Base-by-base conservation (phyloP, 2,113 vertebrate genomes). In the Hypanus sabinus region DNA sequence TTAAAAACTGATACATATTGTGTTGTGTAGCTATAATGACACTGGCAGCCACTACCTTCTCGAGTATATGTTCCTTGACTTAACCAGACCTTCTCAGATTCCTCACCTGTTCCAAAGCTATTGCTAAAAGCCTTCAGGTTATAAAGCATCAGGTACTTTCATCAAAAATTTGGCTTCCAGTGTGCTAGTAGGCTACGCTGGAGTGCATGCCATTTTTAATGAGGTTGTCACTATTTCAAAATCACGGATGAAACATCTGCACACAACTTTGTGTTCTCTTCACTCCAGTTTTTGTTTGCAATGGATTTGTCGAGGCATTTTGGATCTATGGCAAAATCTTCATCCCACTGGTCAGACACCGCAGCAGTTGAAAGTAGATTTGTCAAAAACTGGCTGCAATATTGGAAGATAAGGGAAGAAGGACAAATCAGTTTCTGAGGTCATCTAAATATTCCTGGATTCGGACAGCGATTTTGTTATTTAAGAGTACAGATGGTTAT, bases 1-100 rank as follows among this genome's bases (percentile, higher is more conserved):
- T 93, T 93, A 93, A 93, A 93, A 75, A 16, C 91, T 93, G 91
- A 93, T 93, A 73, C 91, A 93, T 12, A 55, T 73, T 38, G 70
- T 93, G 91, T 71, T 93, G 91, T 55, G 24, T 70, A 55, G 68
- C 73, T 93, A 93, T 93, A 93, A 75, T 75, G 91, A 70, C 68
- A 93, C 70, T 73, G 91, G 91, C 91, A 73, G 68, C 73, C 91
- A 73, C 91, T 46, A 46, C 70, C 36, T 93, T 93, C 70, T 93
- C 33, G 46, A 93, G 70, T 38, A 55, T 46, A 75, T 93, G 68
- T 93, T 93, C 30, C 68, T 27, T 38, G 70, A 73, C 38, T 93
- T 20, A 73, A 38, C 11, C 36, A 73, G 38, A 55, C 27, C 4
- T 38, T 73, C 55, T n/a, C 91, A 46, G 33, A 75, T 73, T 71